Base-by-base conservation (phyloP, 2,888 invertebrate genomes). In the Molorchus minor region DNA sequence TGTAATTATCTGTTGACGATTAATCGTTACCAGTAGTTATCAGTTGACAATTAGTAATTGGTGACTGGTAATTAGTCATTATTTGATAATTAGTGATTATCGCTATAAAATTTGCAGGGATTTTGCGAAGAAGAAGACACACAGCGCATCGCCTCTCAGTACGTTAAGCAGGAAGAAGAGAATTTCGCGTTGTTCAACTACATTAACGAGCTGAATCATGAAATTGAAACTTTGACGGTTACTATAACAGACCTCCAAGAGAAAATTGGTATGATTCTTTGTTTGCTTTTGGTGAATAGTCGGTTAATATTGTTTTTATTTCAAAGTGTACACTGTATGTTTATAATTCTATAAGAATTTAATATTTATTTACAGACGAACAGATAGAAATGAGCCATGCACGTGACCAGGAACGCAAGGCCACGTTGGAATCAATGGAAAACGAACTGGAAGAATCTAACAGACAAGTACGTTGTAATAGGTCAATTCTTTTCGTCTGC, bases 171-270 rank as follows among this genome's bases (percentile, higher is more conserved):
- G 58, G 95, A 95, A 74, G 94, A 94, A 71, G 93, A 93, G 77
- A 96, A 95, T 82, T 95, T 94, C 77, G 94, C 95, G 0, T 84
- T 94, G 0, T 96, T 95, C 77, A 94, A 90, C 80, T 95, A 94
- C 75, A 93, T 95, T 17, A 95, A 94, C 77, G 95, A 95, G 76
- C 84, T 95, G 56, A 94, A 94, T 78, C 92, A 89, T 36, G 93
- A 93, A 79, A 83, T 92, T 16, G 92, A 93, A 77, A 83, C 85
- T 33, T 78, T 93, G 5, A 87, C 88, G 67, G 87, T 88, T 64
- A 86, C 85, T 56, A 89, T 91, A 0, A 84, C 84, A 52, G 84
- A 86, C 66, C 77, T 92, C 7, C 83, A 84, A 33, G 80, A 82
- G 29, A 87, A 85, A 70, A 90, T 92, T 52, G 87, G 88, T 86